A percentile compares a stretch with the other conserved stretches of the same genome.
phyloP scores from a whole-genome alignment of 2,888 invertebrate genomes.

The Capitulum mitella region DNA sequence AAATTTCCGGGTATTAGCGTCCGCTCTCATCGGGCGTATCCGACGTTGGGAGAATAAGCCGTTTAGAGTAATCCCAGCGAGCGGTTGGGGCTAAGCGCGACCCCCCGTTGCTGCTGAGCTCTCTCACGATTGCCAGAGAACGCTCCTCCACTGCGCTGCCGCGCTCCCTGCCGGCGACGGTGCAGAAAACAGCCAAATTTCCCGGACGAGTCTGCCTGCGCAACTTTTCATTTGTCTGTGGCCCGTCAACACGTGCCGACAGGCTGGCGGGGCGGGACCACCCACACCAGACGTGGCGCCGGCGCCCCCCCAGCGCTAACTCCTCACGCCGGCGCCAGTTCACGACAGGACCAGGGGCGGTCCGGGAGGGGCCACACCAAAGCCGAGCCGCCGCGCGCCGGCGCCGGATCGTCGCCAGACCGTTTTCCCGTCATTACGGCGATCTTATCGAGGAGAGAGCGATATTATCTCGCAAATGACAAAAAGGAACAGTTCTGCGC shows the following conservation, averaged over 20 bases:
- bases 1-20: background rate
- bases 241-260: no score
- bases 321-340: no score
- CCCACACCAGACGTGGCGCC: background rate
- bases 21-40: background rate
- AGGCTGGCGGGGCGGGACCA: background rate
- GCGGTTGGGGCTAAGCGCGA: background rate
- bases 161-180: no score
- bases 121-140: no score
- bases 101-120: no score
- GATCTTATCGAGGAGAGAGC: background rate
- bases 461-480: background rate
- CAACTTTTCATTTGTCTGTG: no score
- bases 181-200: no score
- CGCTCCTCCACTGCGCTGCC: no score
- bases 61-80: background rate
- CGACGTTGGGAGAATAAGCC: background rate
- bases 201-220: no score
- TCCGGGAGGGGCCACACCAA: no score
- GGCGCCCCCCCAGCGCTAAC: background rate
- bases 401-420: background rate
- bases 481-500: background rate
- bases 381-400: background rate
- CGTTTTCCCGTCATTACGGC: background rate
- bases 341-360: no score